Conservation (phyloP, 2,113 vertebrate species). For the Euleptes europaea region DNA sequence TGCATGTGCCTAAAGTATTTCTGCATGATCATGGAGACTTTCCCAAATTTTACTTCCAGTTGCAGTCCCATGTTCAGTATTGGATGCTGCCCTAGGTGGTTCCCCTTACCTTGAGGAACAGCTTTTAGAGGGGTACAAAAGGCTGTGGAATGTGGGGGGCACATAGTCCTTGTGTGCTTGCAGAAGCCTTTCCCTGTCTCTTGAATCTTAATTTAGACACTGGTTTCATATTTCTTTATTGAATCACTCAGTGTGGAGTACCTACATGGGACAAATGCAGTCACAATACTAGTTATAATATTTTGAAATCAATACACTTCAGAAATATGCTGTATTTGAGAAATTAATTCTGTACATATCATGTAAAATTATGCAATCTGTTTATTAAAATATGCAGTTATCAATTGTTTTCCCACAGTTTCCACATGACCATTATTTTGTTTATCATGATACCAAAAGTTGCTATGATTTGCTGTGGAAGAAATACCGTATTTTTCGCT, state of each 20-base stretch:
- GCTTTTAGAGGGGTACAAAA: neutral
- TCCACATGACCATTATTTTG: conserved; percentile 35
- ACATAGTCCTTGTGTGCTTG: neutral
- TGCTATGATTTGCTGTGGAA: conserved; percentile 42
- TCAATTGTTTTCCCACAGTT: conserved; percentile 36
- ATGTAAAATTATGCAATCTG: conserved; percentile 36
- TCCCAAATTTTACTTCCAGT: neutral
- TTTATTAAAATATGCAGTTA: conserved; percentile 37
- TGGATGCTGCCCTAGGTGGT: neutral
- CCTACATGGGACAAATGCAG: conserved; percentile 12
- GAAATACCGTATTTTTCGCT: too few relatives aligned
- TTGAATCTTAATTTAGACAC: conserved; percentile 1
- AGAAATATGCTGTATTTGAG: conserved; percentile 40
- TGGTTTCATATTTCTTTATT: conserved; percentile 33
- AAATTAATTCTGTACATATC: conserved; percentile 39
- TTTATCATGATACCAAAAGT: conserved; percentile 46
- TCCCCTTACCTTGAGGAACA: neutral
- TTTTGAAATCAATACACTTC: conserved; percentile 47
- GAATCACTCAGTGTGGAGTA: neutral
- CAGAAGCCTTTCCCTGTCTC: neutral
- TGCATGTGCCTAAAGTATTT: neutral
- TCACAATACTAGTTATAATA: conserved; percentile 43
- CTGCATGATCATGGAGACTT: neutral
- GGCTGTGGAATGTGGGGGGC: neutral
- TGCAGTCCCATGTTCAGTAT: too few relatives aligned